These are phyloP conservation scores for Solea solea DNA, from an alignment of 2,113 vertebrate genomes.

Conservation along the genomic window DNA sequence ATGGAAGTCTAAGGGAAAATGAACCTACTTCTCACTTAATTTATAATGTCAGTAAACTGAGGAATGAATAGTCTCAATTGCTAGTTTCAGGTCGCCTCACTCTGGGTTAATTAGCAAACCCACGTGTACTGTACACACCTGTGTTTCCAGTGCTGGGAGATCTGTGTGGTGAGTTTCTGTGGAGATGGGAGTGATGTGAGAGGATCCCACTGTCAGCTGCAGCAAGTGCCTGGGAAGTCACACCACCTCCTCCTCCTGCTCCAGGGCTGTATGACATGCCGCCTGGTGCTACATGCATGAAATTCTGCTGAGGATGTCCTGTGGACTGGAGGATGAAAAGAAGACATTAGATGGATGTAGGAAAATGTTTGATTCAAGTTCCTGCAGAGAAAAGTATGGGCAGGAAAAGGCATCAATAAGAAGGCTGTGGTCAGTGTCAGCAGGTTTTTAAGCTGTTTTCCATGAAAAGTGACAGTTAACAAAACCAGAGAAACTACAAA, in stretches of 20 bases:
- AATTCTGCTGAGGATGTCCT: conserved; percentile 88
- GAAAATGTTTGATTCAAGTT: neutral
- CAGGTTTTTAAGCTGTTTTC: neutral
- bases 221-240: conserved; percentile 83
- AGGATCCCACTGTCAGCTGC: conserved; percentile 87
- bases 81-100: too few relatives aligned
- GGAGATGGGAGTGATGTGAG: conserved; percentile 84
- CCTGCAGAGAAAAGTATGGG: neutral
- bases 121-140: conserved; percentile 51
- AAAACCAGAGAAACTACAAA: neutral
- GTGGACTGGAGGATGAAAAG: conserved; percentile 76
- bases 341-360: neutral
- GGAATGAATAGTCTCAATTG: too few relatives aligned
- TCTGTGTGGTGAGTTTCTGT: conserved; percentile 89
- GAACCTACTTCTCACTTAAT: too few relatives aligned
- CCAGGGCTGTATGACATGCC: conserved; percentile 86
- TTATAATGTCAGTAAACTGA: too few relatives aligned
- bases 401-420: neutral
- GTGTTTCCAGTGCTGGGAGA: conserved; percentile 84
- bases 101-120: neutral
- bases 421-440: neutral
- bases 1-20: too few relatives aligned
- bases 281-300: conserved; percentile 88
- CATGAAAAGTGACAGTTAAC: neutral
- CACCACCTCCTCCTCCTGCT: conserved; percentile 58